Conservation (phyloP, 2,797 vertebrate species). For the Carapus acus region DNA sequence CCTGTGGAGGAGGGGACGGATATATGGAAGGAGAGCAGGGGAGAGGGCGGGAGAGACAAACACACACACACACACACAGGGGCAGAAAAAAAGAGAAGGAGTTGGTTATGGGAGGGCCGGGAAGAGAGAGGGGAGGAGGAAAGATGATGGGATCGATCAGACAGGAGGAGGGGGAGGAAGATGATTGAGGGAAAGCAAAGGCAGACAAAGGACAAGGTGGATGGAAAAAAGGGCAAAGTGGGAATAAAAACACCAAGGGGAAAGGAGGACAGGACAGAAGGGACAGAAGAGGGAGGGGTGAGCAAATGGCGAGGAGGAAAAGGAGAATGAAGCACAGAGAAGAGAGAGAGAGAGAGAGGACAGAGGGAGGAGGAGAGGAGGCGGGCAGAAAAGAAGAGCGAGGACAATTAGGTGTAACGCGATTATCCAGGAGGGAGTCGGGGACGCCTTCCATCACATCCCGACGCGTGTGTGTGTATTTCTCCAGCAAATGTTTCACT, state of each 20-base stretch:
- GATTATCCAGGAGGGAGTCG: constrained; percentile 15
- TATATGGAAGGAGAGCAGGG: constrained; percentile 29
- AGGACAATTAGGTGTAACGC: constrained; percentile 21
- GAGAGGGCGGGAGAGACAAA: neutral
- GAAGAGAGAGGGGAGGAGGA: constrained; percentile 29
- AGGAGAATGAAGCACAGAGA: neutral
- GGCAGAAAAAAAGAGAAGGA: constrained; percentile 1
- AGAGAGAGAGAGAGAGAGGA: neutral
- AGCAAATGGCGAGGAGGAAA: constrained; percentile 7
- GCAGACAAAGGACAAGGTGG: neutral
- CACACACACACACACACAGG: too few relatives aligned
- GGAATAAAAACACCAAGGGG: neutral
- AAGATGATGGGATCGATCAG: constrained; percentile 21
- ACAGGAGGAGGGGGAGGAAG: constrained; percentile 2
- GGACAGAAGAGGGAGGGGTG: neutral
- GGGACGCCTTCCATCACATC: constrained; percentile 41
- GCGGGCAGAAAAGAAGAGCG: constrained; percentile 11
- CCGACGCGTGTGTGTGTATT: constrained; percentile 15
- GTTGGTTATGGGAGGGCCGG: constrained; percentile 49
- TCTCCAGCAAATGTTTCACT: neutral
- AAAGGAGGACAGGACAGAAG: neutral
- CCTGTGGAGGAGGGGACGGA: constrained; percentile 64
- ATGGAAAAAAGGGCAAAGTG: neutral
- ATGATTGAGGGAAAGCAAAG: neutral
- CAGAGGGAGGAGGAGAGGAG: neutral